A percentile compares a stretch with the other conserved stretches of the same genome.
Conservation (phyloP, 2,113 vertebrate species). For the Nothocercus nigrocapillus region DNA sequence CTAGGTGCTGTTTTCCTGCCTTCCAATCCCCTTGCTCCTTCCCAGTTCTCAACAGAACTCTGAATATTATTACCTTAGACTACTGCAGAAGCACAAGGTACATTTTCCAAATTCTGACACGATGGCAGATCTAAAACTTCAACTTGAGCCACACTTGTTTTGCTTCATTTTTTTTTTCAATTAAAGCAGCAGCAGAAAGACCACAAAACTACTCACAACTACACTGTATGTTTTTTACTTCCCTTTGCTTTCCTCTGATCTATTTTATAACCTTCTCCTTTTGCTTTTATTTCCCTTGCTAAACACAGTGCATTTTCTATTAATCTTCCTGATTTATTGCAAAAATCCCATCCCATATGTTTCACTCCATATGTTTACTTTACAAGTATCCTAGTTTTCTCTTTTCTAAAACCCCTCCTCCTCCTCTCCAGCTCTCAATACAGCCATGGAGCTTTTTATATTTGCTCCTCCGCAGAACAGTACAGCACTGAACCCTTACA, state of each 20-base stretch:
- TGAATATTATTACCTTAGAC: background rate
- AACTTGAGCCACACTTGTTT: background rate
- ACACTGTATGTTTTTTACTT: background rate
- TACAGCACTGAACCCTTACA: background rate
- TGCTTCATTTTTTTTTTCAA: background rate
- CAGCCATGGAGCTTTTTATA: accelerated
- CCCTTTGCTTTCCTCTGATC: background rate
- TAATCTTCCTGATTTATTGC: background rate
- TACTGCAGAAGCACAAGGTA: background rate
- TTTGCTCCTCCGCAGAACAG: background rate
- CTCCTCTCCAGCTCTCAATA: background rate
- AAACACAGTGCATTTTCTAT: background rate
- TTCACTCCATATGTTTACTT: background rate
- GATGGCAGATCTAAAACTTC: background rate
- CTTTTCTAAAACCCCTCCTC: background rate
- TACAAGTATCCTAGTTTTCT: background rate
- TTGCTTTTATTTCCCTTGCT: background rate
- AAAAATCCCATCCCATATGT: background rate
- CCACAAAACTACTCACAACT: background rate
- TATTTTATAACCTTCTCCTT: background rate
- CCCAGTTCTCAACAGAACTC: background rate
- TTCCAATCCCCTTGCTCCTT: background rate
- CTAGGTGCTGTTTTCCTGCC: background rate
- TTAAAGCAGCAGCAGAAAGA: background rate
- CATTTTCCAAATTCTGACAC: background rate